A percentile compares a stretch with the other conserved stretches of the same genome.
These are phyloP conservation scores for Etheostoma spectabile DNA, from an alignment of 2,113 vertebrate species.

Conservation along the genomic window DNA sequence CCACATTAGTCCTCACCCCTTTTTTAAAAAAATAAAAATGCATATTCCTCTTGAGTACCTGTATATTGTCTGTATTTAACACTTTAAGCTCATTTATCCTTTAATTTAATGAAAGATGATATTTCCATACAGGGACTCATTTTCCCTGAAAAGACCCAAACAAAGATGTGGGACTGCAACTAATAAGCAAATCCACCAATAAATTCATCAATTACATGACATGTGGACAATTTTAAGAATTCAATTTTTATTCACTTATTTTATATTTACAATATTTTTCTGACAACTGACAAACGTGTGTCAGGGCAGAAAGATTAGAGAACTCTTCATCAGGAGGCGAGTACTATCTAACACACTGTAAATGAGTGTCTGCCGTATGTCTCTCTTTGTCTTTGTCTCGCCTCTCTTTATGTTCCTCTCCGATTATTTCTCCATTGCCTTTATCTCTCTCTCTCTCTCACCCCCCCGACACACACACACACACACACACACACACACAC, in stretches of 20 bases:
- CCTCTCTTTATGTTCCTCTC: neutral
- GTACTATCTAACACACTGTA: neutral
- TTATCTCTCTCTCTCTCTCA: neutral
- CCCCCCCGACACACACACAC: neutral
- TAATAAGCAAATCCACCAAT: neutral
- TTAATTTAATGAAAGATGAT: neutral
- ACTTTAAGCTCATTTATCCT: neutral
- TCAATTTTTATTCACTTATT: neutral
- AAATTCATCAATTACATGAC: neutral
- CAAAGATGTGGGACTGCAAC: too few relatives aligned
- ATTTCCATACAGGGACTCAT: neutral
- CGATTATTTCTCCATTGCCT: neutral
- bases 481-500: slow-evolving; percentile 13
- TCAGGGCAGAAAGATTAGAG: neutral
- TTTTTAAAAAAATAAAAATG: neutral
- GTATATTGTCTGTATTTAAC: neutral
- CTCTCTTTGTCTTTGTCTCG: slow-evolving; percentile 18
- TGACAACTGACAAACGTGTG: neutral
- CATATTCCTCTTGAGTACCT: neutral
- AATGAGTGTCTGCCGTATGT: neutral
- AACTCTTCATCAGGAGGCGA: neutral
- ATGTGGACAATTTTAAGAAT: neutral
- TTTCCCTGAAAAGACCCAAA: neutral
- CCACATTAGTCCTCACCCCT: neutral
- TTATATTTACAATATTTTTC: neutral